phyloP scores from a whole-genome alignment of 2,113 vertebrate species.

The Chaetura pelagica region DNA sequence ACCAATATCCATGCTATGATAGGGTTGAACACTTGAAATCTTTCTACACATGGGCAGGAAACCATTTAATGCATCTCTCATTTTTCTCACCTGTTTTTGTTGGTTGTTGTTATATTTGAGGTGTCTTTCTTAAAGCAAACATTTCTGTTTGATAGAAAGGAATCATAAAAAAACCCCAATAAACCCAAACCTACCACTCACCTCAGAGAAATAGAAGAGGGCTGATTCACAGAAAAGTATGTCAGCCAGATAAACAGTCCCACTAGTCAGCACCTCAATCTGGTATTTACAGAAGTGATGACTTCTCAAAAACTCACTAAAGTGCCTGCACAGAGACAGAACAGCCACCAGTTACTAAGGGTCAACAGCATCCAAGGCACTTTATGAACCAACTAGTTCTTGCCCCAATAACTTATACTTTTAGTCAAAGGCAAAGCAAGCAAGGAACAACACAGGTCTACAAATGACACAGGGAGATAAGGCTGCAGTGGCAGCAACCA shows the following conservation, averaged over 20 bases:
- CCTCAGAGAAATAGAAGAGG: conserved; percentile 99
- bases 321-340: conserved; percentile 86
- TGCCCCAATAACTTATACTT: background rate
- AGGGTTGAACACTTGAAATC: background rate
- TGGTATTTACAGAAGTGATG: conserved; percentile 99
- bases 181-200: conserved; percentile 58
- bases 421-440: background rate
- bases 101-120: background rate
- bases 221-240: conserved; percentile 98
- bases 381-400: background rate
- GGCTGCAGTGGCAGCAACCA: background rate
- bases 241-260: conserved; percentile 97
- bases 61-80: background rate
- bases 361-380: background rate
- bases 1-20: background rate
- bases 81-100: background rate
- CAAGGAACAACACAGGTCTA: background rate
- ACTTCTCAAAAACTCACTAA: conserved; percentile 95
- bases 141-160: background rate
- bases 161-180: background rate
- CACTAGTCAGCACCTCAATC: conserved; percentile 99
- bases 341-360: background rate
- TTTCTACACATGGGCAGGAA: background rate
- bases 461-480: background rate
- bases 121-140: background rate